Evolutionary conservation across 2,797 vertebrate species (phyloP).

Genomic region (Neoniphon sammara): DNA sequence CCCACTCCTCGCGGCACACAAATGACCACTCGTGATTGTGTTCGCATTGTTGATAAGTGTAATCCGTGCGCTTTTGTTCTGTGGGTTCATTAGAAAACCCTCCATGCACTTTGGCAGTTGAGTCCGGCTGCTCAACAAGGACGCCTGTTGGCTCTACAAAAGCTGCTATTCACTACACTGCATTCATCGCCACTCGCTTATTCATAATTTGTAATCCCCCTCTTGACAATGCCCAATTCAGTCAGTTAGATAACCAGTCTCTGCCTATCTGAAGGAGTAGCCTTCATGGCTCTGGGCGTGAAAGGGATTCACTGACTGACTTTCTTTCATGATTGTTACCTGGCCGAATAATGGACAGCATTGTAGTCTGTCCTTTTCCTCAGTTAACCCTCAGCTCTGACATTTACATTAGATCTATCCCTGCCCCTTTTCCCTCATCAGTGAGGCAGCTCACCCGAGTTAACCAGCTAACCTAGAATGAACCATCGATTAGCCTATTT

Average conservation of each 20-base stretch:
- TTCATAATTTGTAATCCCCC: slow-evolving; percentile 75
- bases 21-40: not conserved
- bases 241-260: slow-evolving; percentile 66
- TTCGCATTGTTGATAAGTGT: slow-evolving; percentile 31
- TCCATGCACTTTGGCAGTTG: slow-evolving; percentile 50
- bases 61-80: slow-evolving; percentile 46
- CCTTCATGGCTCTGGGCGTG: slow-evolving; percentile 26
- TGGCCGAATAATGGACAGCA: slow-evolving; percentile 33
- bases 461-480: slow-evolving; percentile 47
- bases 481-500: slow-evolving; percentile 44
- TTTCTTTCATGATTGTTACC: slow-evolving; percentile 51
- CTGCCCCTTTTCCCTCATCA: slow-evolving; percentile 9
- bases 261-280: slow-evolving; percentile 54
- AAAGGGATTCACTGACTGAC: slow-evolving; percentile 46
- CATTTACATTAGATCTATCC: slow-evolving; percentile 10
- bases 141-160: slow-evolving; percentile 72
- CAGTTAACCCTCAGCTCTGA: slow-evolving; percentile 42
- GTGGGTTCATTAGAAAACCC: slow-evolving; percentile 50
- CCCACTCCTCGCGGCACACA: not conserved
- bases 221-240: slow-evolving; percentile 73
- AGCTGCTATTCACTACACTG: slow-evolving; percentile 69
- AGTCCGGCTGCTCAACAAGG: slow-evolving; percentile 56
- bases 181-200: slow-evolving; percentile 70
- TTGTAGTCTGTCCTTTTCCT: slow-evolving; percentile 18
- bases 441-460: slow-evolving; percentile 21